These are phyloP conservation scores for Apamea crenata DNA, from an alignment of 2,888 invertebrate genomes.

Conservation along the genomic window DNA sequence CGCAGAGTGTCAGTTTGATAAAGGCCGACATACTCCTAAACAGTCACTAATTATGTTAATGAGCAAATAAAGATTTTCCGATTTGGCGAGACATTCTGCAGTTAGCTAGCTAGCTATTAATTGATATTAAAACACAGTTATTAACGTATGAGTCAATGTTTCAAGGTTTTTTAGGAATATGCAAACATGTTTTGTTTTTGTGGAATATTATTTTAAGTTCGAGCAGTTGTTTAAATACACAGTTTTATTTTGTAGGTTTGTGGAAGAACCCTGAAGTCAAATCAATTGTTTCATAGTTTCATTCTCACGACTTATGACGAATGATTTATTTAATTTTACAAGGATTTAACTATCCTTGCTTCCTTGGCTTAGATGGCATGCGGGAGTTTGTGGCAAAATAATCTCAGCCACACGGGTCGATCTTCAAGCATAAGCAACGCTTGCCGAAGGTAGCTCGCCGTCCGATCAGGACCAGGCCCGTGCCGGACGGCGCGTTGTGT, in stretches of 20 bases:
- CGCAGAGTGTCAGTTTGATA: slow-evolving; percentile 32
- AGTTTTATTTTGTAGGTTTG: slow-evolving; percentile 11
- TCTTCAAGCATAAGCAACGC: background rate
- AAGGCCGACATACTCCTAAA: slow-evolving; percentile 38
- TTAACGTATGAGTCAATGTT: background rate
- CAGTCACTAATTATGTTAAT: slow-evolving; percentile 44
- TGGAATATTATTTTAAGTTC: background rate
- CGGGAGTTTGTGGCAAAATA: background rate
- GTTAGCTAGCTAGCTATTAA: slow-evolving; percentile 23
- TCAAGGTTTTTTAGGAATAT: slow-evolving; percentile 12
- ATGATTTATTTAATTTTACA: background rate
- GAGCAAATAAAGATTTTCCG: slow-evolving; percentile 52
- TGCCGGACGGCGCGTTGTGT: too few relatives aligned
- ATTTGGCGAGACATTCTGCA: slow-evolving; percentile 35
- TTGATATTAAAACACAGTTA: slow-evolving; percentile 21
- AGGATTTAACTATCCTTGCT: background rate
- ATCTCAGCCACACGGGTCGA: background rate
- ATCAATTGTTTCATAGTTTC: slow-evolving; percentile 15
- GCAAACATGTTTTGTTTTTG: slow-evolving; percentile 9
- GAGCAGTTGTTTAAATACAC: background rate
- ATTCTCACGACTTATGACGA: background rate
- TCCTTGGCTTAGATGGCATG: background rate
- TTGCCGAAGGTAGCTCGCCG: background rate
- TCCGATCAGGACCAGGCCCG: too few relatives aligned
- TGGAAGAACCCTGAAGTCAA: slow-evolving; percentile 19